Base-by-base conservation (phyloP, 2,113 vertebrate genomes). In the Steatornis caripensis region DNA sequence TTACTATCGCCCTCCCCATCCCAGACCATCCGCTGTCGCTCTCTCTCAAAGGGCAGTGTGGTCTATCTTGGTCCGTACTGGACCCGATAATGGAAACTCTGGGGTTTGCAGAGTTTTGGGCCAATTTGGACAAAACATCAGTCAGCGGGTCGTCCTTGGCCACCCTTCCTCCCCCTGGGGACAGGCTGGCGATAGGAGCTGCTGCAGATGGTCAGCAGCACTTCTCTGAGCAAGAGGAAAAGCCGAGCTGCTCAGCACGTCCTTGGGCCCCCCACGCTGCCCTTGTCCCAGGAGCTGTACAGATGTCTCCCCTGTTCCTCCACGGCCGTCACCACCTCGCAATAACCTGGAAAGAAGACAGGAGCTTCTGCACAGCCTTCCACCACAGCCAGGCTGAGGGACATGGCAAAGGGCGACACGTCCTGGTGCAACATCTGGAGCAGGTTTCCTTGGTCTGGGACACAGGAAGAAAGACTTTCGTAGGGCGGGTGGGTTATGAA, bases 381-480 rank as follows among this genome's bases (percentile, higher is more conserved):
- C 24, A n/a, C 20, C 12, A 23, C 43, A 57, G 24, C 54, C 36
- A n/a, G 27, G 32, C 36, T 51, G 74, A 34, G 10, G 16, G 41
- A n/a, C 34, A 27, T 0, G 0, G 12, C 20, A 57, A 39, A 93
- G 45, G 51, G 15, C n/a, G 77, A 24, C 0, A 3, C 54, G 70
- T 37, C 57, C 64, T 46, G 8, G 11, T 49, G 71, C n/a, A 71
- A 34, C 51, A 78, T n/a, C 39, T 61, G 39, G 39, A 83, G 58
- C 14, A 39, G 15, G 5, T 65, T 60, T 45, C 9, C 29, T 72
- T 23, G 39, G 18, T 7, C 54, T 88, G 51, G 14, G 16, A 7
- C 12, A 32, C 13, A 37, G 43, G 36, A n/a, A 37, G 26, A 54
- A 34, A 60, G 20, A 5, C 22, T 60, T 65, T 6, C 1, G 0